phyloP scores from a whole-genome alignment of 2,797 vertebrate species.

The Hybognathus amarus region DNA sequence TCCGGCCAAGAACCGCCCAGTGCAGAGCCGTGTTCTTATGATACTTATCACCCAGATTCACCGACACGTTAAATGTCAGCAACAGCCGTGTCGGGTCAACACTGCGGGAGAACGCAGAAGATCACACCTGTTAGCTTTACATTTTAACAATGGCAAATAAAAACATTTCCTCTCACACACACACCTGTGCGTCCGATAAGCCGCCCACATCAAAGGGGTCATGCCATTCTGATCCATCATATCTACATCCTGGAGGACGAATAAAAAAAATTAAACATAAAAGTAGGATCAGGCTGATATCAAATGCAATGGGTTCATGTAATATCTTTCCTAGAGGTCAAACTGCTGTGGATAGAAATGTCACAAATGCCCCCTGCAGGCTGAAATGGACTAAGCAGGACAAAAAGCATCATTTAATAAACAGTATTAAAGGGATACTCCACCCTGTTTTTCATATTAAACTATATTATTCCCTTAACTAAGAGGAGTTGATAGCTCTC shows the following conservation, averaged over 20 bases:
- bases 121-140: neutral
- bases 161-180: neutral
- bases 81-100: conserved; percentile 97
- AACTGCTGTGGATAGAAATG: neutral
- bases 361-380: conserved; percentile 23
- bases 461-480: too few relatives aligned
- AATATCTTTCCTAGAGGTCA: neutral
- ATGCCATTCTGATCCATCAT: conserved; percentile 99
- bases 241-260: conserved; percentile 88
- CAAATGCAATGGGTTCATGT: neutral
- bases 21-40: conserved; percentile 99
- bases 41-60: conserved; percentile 98
- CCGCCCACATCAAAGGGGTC: conserved; percentile 99
- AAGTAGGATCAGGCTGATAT: neutral
- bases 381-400: neutral
- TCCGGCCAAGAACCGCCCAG: conserved; percentile 97
- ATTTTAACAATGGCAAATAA: neutral
- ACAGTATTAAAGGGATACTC: too few relatives aligned
- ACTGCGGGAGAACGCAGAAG: conserved; percentile 75
- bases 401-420: neutral
- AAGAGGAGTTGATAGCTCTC: too few relatives aligned
- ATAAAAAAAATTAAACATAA: neutral
- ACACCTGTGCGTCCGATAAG: conserved; percentile 97
- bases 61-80: conserved; percentile 97
- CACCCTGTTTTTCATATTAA: too few relatives aligned